phyloP scores from a whole-genome alignment of 2,113 vertebrate species.

The Lichenostomus cassidix region DNA sequence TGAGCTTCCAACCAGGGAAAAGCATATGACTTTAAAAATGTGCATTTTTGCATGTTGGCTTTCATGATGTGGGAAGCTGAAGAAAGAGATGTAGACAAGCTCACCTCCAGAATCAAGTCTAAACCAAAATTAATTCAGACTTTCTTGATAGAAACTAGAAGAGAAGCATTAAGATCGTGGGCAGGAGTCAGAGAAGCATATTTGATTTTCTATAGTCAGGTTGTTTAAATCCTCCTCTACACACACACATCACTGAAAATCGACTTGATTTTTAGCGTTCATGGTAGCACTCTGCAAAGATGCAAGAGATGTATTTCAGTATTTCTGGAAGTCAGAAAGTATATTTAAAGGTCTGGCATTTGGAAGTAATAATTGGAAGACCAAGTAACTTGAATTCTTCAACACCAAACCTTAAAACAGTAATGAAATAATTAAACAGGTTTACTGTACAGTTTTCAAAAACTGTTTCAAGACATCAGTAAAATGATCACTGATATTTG shows the following conservation, averaged over 20 bases:
- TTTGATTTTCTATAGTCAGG: not conserved
- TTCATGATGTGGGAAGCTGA: not conserved
- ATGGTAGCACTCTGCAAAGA: not conserved
- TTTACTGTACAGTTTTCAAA: not conserved
- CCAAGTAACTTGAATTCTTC: not conserved
- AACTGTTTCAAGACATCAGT: not conserved
- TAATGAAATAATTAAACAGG: not conserved
- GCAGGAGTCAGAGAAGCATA: not conserved
- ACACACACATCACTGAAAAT: not conserved
- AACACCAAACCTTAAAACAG: not conserved
- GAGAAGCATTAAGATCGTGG: not conserved
- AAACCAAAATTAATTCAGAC: not conserved
- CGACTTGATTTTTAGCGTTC: not conserved
- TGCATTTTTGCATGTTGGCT: not conserved
- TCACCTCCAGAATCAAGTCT: not conserved
- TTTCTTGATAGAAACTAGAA: not conserved
- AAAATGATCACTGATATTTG: not conserved
- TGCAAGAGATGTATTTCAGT: not conserved
- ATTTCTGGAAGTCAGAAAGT: not conserved
- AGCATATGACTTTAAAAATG: not conserved
- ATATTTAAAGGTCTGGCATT: not conserved
- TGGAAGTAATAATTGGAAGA: not conserved
- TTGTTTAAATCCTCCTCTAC: not conserved
- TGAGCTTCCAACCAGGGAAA: not conserved
- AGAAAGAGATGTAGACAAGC: not conserved